Conservation (phyloP, 2,888 invertebrate species). For the Entomobrya multifasciata region DNA sequence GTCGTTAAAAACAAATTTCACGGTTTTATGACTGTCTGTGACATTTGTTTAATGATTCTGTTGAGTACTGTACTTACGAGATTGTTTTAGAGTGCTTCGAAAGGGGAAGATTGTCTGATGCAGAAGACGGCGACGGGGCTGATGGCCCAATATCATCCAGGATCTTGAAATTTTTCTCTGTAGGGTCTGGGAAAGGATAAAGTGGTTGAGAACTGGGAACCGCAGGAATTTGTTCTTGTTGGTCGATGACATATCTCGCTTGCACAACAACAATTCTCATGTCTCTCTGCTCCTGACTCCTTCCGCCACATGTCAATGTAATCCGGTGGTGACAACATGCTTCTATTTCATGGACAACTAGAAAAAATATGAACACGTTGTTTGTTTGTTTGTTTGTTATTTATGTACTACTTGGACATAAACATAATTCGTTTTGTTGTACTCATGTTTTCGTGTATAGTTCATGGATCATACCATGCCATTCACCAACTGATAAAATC, state of each 20-base stretch:
- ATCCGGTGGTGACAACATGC: constrained; percentile 79
- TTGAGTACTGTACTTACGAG: constrained; percentile 57
- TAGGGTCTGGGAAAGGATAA: constrained; percentile 33
- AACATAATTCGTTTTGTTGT: too few species aligned
- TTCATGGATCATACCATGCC: too few species aligned
- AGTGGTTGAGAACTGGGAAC: constrained; percentile 51
- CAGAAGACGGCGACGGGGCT: constrained; percentile 6
- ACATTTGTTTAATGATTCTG: neutral
- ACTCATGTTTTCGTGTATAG: too few species aligned
- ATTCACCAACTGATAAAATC: too few species aligned
- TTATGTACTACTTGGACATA: too few species aligned
- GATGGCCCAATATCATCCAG: constrained; percentile 39
- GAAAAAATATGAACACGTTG: neutral
- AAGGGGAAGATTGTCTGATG: constrained; percentile 52
- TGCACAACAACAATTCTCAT: constrained; percentile 79
- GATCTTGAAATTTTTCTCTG: constrained; percentile 21
- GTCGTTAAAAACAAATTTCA: neutral
- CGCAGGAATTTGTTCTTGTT: constrained; percentile 58
- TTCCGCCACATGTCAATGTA: constrained; percentile 71
- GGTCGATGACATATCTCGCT: constrained; percentile 76
- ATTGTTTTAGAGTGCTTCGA: constrained; percentile 44
- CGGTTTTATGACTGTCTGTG: neutral
- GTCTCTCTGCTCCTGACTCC: constrained; percentile 9
- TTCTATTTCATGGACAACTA: constrained; percentile 79
- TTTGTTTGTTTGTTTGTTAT: too few species aligned